phyloP scores from a whole-genome alignment of 2,888 invertebrate genomes.

The Polydrusus tereticollis region DNA sequence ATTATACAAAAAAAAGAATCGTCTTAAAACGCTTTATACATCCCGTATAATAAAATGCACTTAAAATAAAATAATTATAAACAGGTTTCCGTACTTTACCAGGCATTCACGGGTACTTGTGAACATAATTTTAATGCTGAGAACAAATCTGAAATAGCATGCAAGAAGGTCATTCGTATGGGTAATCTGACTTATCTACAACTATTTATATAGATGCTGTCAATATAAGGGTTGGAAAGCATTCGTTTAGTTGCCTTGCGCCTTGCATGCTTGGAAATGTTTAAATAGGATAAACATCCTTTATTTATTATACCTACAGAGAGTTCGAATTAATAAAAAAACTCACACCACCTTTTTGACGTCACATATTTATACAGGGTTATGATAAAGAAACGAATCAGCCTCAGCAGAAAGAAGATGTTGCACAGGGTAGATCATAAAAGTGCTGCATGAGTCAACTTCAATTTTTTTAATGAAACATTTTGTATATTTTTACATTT shows the following conservation, averaged over 20 bases:
- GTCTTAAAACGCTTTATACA: neutral
- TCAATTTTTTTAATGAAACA: too few species aligned
- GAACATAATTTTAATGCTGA: slow-evolving; percentile 4
- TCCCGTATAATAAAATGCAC: neutral
- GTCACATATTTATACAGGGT: too few species aligned
- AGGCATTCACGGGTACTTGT: neutral
- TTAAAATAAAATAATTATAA: neutral
- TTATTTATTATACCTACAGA: neutral
- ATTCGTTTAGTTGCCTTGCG: slow-evolving; percentile 31
- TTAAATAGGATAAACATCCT: slow-evolving; percentile 9
- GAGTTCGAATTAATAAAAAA: neutral
- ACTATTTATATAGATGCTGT: slow-evolving; percentile 39
- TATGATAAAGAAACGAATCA: too few species aligned
- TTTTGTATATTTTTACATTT: too few species aligned
- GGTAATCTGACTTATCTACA: slow-evolving; percentile 38
- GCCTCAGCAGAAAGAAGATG: too few species aligned
- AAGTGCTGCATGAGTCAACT: too few species aligned
- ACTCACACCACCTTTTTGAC: too few species aligned
- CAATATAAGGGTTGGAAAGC: slow-evolving; percentile 36
- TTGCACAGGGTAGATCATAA: too few species aligned
- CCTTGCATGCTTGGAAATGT: slow-evolving; percentile 18
- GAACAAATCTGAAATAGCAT: slow-evolving; percentile 37
- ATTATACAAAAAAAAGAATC: too few species aligned
- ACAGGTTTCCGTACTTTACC: neutral
- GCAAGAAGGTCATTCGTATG: slow-evolving; percentile 34